Evolutionary conservation across 1,140 invertebrate species (phyloP), one percentile per base, ranked within the genome.

Genomic region (Chionoecetes opilio): DNA sequence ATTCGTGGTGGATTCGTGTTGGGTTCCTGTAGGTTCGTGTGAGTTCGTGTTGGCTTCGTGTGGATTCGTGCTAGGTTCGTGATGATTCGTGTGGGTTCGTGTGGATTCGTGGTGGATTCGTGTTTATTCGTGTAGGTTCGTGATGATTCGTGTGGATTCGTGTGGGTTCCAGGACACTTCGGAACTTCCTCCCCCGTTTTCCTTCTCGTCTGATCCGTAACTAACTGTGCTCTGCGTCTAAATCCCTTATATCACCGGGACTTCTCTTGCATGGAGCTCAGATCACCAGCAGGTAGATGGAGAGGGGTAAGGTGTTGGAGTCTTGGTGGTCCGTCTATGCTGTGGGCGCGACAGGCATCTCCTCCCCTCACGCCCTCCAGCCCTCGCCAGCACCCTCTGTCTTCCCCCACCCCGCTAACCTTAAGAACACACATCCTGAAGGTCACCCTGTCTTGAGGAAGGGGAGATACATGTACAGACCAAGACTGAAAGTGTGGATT

Each of bases 141-240:
- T n/a, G n/a, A n/a, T 17, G 46, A 53, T 53, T 17, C 9, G 11
- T 53, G 11, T 11, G 0, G 2, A 53, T 53, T 53, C 21, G 21
- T 53, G 46, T 53, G 46, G 46, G 46, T 53, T 53, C 21, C 21
- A 53, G 11, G 0, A 17, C 46, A 53, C 46, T 17, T 6, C n/a
- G 63, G 63, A 75, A 21, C 21, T 26, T 75, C 63, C 21, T 75
- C 63, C 6, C 38, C 17, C 89, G 11, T 35, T 53, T 34, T 38
- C 31, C 34, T 32, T 75, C 89, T n/a, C 89, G 17, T 38, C 3
- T 29, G 8, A 31, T 32, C 89, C 29, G 89, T 53, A 75, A 75
- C 89, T 75, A 91, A 91, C 89, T 91, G 89, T 75, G 53, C 46
- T 26, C 46, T 91, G 46, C 46, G 46, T 21, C 46, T 91, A 91